Evolutionary conservation across 1,140 invertebrate species (phyloP).

Genomic region (Cydia splendana): DNA sequence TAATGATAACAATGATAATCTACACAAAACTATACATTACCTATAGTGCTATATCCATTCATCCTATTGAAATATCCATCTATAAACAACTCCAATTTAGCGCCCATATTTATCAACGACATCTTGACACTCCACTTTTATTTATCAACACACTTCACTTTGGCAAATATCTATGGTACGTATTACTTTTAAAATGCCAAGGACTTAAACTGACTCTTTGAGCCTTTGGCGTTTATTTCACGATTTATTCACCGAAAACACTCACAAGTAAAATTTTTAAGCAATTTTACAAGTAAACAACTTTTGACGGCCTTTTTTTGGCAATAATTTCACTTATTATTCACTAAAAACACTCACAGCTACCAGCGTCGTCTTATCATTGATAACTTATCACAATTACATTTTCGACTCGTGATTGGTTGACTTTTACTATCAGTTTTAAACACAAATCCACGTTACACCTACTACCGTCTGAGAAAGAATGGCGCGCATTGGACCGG

Average conservation of each 20-base stretch:
- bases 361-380: slow-evolving; percentile 2
- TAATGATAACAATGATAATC: neutral
- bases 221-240: neutral
- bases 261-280: neutral
- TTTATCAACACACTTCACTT: slow-evolving; percentile 8
- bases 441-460: neutral
- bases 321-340: neutral
- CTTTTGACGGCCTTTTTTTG: neutral
- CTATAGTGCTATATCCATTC: slow-evolving; percentile 61
- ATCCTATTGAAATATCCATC: slow-evolving; percentile 55
- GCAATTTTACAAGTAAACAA: neutral
- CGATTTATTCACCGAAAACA: neutral
- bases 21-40: slow-evolving; percentile 43
- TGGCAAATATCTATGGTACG: neutral
- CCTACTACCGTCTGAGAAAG: neutral
- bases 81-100: slow-evolving; percentile 47
- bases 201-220: neutral
- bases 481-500: neutral
- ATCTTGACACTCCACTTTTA: slow-evolving; percentile 39
- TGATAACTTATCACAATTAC: neutral
- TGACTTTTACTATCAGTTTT: neutral
- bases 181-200: neutral
- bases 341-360: neutral
- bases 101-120: slow-evolving; percentile 42
- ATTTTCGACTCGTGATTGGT: no score